These are phyloP conservation scores for Nasonovia ribisnigri DNA, from an alignment of 2,888 invertebrate species.

Conservation along the genomic window DNA sequence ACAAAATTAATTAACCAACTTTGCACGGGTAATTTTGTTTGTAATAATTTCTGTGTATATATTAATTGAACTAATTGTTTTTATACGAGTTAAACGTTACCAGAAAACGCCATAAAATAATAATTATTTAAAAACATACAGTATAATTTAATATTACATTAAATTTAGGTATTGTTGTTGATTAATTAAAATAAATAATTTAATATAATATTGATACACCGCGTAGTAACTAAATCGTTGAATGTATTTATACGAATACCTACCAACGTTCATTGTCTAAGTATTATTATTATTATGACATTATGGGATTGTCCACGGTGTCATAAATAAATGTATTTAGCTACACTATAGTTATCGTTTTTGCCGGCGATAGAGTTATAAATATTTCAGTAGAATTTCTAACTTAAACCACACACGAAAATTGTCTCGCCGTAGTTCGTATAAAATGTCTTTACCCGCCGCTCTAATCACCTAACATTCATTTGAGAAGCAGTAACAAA, in stretches of 20 bases:
- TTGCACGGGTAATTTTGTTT: background rate
- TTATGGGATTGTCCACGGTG: background rate
- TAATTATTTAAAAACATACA: background rate
- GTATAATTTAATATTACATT: background rate
- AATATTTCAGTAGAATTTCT: background rate
- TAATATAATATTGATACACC: background rate
- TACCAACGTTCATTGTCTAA: background rate
- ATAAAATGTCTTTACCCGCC: background rate
- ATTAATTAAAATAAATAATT: background rate
- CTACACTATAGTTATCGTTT: background rate
- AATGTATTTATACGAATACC: background rate
- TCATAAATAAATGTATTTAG: background rate
- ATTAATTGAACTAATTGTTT: background rate
- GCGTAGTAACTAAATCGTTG: background rate
- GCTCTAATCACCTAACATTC: background rate
- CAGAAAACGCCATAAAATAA: background rate
- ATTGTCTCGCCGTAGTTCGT: background rate
- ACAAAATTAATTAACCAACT: background rate
- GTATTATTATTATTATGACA: background rate
- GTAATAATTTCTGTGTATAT: background rate
- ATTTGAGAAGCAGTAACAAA: background rate
- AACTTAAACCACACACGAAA: background rate
- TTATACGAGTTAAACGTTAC: background rate
- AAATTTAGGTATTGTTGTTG: background rate
- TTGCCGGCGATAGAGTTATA: background rate